phyloP scores from a whole-genome alignment of 1,140 invertebrate genomes.

The Camponotus floridanus region DNA sequence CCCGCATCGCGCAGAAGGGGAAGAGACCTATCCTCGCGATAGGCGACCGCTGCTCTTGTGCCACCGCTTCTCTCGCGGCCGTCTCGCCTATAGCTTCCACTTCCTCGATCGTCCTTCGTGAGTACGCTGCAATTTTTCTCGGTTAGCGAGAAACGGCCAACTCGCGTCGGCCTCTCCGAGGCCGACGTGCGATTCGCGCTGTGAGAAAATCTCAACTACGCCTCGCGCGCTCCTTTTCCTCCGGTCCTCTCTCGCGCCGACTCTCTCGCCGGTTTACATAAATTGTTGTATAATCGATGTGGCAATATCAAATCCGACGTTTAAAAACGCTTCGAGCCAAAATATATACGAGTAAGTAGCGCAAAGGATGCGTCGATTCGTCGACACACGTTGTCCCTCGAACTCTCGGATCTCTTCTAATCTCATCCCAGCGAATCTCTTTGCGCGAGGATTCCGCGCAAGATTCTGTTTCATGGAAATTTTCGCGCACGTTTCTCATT shows the following conservation, averaged over 20 bases:
- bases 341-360: neutral
- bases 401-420: neutral
- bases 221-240: neutral
- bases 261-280: conserved; percentile 20
- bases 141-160: conserved; percentile 51
- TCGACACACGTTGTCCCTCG: too few species aligned
- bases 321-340: neutral
- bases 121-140: conserved; percentile 71
- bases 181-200: conserved; percentile 62
- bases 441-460: neutral
- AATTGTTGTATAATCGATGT: conserved; percentile 41
- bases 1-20: neutral
- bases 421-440: neutral
- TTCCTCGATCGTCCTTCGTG: conserved; percentile 70
- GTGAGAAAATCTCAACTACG: conserved; percentile 51
- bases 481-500: conserved; percentile 16
- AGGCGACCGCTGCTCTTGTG: conserved; percentile 20
- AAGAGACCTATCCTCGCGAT: neutral
- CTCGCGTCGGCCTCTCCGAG: conserved; percentile 19
- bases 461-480: conserved; percentile 30
- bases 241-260: neutral
- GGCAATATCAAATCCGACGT: conserved; percentile 2
- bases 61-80: conserved; percentile 37
- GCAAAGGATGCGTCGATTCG: neutral
- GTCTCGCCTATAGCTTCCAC: conserved; percentile 35